Evolutionary conservation across 2,113 vertebrate species (phyloP), one percentile per base, ranked within the genome.

Genomic region (Mionectes macconnelli): DNA sequence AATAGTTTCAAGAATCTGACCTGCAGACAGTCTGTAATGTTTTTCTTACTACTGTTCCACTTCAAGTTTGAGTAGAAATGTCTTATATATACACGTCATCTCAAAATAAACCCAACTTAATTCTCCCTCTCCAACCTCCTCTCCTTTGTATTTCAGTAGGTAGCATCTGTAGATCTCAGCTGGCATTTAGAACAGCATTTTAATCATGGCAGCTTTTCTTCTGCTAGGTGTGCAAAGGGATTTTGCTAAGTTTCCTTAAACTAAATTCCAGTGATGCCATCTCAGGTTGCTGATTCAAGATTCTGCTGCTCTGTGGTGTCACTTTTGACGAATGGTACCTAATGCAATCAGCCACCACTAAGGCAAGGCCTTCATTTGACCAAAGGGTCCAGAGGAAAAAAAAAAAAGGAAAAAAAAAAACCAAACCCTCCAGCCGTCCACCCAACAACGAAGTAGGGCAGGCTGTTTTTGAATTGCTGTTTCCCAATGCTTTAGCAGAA

Each of bases 311-410:
- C 94, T 96, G 74, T 91, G 96, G 97, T 99, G 98, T 98, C 98
- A 98, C 94, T 94, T 97, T 98, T 98, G 98, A 99, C 98, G 68
- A 98, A 99, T 99, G 98, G 97, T 89, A 98, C 97, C 98, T 97
- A 95, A 97, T 98, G 96, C 98, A 99, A 98, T 98, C 98, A 98
- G 97, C 98, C 97, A 96, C 97, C 92, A 92, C 89, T 97, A 95
- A 94, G 94, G 93, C 96, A 96, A 96, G 89, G 66, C 96, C 97
- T 96, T 96, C 69, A 31, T 97, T 94, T 97, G 93, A 96, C 96
- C 81, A 64, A 47, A 90, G 83, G 42, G 67, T 94, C 78, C 78
- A 72, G 77, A 83, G 19, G 4, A 52, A 40, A 39, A 68, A 44
- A 24, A 19, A 4, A 12, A 39, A 28, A 3, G 3, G 4, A 6